A percentile compares a stretch with the other conserved stretches of the same genome.
Conservation (phyloP, 2,797 vertebrate species). For the Oryzias sinensis region DNA sequence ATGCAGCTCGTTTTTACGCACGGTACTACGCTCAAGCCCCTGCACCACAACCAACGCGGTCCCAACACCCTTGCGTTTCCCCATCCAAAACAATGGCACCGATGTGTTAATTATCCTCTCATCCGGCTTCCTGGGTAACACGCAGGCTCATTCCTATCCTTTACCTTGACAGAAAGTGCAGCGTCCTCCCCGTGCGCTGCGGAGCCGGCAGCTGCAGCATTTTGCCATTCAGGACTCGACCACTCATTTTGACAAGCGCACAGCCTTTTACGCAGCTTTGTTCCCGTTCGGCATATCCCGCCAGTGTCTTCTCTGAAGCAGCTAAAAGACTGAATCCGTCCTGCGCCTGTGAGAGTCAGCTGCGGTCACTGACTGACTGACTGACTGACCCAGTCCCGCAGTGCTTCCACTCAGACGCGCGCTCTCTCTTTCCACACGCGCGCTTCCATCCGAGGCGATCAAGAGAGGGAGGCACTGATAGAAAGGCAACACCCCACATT, state of each 20-base stretch:
- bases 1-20: conserved; percentile 61
- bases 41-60: conserved; percentile 1
- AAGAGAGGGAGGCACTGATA: conserved; percentile 55
- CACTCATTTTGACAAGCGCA: conserved; percentile 73
- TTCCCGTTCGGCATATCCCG: conserved; percentile 63
- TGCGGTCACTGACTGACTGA: conserved; percentile 17
- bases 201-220: conserved; percentile 76
- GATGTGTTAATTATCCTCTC: conserved; percentile 20
- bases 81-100: conserved; percentile 19
- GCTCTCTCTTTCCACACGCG: conserved; percentile 30
- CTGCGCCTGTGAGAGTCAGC: conserved; percentile 64
- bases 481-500: conserved; percentile 78
- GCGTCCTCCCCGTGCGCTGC: conserved; percentile 78
- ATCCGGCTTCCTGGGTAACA: conserved; percentile 23
- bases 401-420: conserved; percentile 53
- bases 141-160: conserved; percentile 24
- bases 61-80: neutral
- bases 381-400: conserved; percentile 68
- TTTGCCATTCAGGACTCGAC: conserved; percentile 80
- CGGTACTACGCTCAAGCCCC: conserved; percentile 17
- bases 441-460: conserved; percentile 31
- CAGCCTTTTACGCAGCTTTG: conserved; percentile 61
- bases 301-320: neutral
- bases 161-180: conserved; percentile 83
- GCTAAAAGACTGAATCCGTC: conserved; percentile 16